Conservation (phyloP, 2,113 vertebrate species). For the Cyphomyrus discorhynchus region DNA sequence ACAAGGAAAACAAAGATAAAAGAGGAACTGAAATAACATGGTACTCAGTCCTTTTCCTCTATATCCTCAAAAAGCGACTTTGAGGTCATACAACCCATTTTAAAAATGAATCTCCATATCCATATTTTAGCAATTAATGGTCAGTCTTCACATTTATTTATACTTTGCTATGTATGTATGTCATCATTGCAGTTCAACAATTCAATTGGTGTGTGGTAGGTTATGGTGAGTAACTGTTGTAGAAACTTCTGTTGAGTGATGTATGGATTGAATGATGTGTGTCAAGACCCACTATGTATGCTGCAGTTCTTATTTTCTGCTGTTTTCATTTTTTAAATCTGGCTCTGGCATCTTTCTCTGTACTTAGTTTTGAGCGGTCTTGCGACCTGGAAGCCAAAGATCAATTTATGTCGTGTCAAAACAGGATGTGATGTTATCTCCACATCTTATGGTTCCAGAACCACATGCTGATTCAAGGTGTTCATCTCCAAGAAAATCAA, state of each 20-base stretch:
- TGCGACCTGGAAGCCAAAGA: background rate
- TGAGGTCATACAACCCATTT: background rate
- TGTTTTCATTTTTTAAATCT: background rate
- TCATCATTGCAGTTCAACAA: background rate
- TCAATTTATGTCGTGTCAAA: background rate
- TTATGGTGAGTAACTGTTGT: background rate
- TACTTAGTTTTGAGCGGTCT: background rate
- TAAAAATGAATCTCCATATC: background rate
- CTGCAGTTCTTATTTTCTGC: background rate
- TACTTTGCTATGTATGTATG: background rate
- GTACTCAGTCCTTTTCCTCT: background rate
- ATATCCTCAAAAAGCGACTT: background rate
- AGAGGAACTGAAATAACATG: background rate
- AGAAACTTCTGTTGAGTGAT: background rate
- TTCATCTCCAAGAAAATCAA: background rate
- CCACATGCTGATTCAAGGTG: background rate
- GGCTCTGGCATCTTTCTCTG: background rate
- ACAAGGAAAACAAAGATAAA: background rate
- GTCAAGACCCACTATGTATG: background rate
- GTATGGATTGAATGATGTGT: background rate
- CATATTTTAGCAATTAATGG: conserved; percentile 6
- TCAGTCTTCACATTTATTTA: background rate
- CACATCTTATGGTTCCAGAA: background rate
- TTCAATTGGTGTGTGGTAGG: background rate
- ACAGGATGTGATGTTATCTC: background rate